phyloP scores from a whole-genome alignment of 2,888 invertebrate species.

The Branchipolynoe longqiensis region DNA sequence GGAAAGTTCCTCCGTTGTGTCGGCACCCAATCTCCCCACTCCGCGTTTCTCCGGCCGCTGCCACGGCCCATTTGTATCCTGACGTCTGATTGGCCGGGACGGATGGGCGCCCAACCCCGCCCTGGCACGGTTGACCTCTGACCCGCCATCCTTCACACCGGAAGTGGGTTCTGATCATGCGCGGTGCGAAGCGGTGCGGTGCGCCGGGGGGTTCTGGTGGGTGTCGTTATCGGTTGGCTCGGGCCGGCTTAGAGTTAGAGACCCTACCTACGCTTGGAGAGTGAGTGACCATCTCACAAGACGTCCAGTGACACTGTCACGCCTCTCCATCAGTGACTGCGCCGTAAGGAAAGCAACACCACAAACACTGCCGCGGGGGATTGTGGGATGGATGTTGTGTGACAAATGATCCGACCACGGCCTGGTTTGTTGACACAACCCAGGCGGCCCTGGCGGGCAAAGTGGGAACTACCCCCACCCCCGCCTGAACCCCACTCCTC shows the following conservation, averaged over 20 bases:
- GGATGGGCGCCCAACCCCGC: not conserved
- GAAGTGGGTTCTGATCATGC: not conserved
- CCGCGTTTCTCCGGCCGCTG: not conserved
- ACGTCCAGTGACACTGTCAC: slow-evolving; percentile 4
- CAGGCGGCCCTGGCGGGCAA: not conserved
- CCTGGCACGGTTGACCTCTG: not conserved
- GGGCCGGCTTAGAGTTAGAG: too few relatives aligned
- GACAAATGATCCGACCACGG: slow-evolving; percentile 42
- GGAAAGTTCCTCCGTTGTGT: not conserved
- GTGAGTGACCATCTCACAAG: not conserved
- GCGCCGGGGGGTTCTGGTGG: too few relatives aligned
- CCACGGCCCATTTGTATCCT: slow-evolving; percentile 15
- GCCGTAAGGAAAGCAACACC: not conserved
- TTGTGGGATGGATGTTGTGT: slow-evolving; percentile 25
- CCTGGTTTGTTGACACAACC: slow-evolving; percentile 14
- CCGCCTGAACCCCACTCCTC: too few relatives aligned
- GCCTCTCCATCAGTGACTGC: not conserved
- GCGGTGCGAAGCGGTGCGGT: too few relatives aligned
- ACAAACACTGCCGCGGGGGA: not conserved
- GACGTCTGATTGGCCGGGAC: slow-evolving; percentile 20
- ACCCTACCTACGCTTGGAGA: not conserved
- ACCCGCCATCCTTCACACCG: not conserved
- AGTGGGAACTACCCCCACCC: too few relatives aligned
- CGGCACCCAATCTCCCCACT: too few relatives aligned
- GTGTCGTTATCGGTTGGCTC: too few relatives aligned